Conservation (phyloP, 1,140 invertebrate species). For the Diorhabda elongata region DNA sequence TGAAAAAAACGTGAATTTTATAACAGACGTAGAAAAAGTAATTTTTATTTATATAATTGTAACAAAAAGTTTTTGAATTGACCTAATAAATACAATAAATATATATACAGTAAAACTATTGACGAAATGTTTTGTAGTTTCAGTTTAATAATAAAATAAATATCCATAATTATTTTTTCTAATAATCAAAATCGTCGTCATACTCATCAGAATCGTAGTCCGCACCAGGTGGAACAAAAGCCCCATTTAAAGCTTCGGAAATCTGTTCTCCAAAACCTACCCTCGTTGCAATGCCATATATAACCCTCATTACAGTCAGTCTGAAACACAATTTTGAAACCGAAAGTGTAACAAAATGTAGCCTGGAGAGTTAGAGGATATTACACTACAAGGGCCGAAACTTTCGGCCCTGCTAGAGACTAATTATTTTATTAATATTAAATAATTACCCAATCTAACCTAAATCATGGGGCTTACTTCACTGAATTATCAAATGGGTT, state of each 20-base stretch:
- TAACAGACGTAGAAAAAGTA: too few species aligned
- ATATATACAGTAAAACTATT: slow-evolving; percentile 4
- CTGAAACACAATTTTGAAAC: slow-evolving; percentile 23
- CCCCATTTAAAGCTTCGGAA: slow-evolving; percentile 46
- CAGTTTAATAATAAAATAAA: not conserved
- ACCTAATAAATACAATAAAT: slow-evolving; percentile 10
- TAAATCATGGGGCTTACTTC: too few species aligned
- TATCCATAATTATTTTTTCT: not conserved
- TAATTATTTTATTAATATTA: too few species aligned
- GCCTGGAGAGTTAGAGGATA: too few species aligned
- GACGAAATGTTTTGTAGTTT: not conserved
- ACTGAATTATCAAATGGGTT: too few species aligned
- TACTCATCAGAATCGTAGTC: slow-evolving; percentile 43
- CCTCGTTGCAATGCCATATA: slow-evolving; percentile 47
- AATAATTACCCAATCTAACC: too few species aligned
- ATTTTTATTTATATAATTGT: too few species aligned
- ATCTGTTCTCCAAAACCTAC: slow-evolving; percentile 47
- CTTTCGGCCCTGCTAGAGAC: too few species aligned
- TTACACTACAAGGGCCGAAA: too few species aligned
- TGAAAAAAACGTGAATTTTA: too few species aligned
- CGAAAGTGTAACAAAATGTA: too few species aligned
- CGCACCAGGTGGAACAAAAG: slow-evolving; percentile 49
- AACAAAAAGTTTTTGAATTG: too few species aligned
- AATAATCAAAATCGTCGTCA: slow-evolving; percentile 39
- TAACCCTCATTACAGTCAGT: slow-evolving; percentile 45